Percentiles rank a stretch among this genome's conserved stretches.
phyloP scores from a whole-genome alignment of 2,888 invertebrate species.

The Cataglyphis altisquamis region DNA sequence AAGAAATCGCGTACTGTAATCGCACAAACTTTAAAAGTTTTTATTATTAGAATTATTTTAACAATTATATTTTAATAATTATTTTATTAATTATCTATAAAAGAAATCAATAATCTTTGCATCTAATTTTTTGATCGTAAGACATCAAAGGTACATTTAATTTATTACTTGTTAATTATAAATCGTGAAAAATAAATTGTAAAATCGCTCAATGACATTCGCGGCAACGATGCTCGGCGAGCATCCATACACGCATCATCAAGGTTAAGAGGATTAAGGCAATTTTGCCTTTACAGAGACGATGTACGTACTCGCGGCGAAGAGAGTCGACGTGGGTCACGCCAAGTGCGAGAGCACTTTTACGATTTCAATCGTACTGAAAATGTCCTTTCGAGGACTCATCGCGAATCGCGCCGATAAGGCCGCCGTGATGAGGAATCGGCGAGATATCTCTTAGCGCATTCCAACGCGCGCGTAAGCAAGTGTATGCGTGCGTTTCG shows the following conservation, averaged over 20 bases:
- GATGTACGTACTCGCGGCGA: constrained; percentile 24
- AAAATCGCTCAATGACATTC: constrained; percentile 7
- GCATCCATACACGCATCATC: constrained; percentile 45
- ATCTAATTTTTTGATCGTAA: neutral
- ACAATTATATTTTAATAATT: too few relatives aligned
- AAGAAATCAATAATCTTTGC: neutral
- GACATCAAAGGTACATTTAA: neutral
- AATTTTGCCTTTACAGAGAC: constrained; percentile 39
- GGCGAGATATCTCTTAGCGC: constrained; percentile 34
- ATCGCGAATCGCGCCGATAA: constrained; percentile 12
- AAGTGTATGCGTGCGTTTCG: neutral
- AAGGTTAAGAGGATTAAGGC: constrained; percentile 47
- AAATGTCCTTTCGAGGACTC: constrained; percentile 43
- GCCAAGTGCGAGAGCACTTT: constrained; percentile 40
- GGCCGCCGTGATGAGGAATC: constrained; percentile 29
- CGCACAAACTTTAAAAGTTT: neutral
- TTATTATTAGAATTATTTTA: neutral
- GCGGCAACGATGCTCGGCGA: constrained; percentile 20
- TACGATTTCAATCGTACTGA: constrained; percentile 40
- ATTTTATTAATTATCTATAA: neutral
- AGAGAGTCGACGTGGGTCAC: constrained; percentile 34
- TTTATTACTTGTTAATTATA: constrained; percentile 12
- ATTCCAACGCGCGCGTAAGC: neutral
- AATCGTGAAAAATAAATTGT: neutral
- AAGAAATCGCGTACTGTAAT: neutral